phyloP scores from a whole-genome alignment of 2,113 vertebrate genomes.

The Larimichthys crocea region DNA sequence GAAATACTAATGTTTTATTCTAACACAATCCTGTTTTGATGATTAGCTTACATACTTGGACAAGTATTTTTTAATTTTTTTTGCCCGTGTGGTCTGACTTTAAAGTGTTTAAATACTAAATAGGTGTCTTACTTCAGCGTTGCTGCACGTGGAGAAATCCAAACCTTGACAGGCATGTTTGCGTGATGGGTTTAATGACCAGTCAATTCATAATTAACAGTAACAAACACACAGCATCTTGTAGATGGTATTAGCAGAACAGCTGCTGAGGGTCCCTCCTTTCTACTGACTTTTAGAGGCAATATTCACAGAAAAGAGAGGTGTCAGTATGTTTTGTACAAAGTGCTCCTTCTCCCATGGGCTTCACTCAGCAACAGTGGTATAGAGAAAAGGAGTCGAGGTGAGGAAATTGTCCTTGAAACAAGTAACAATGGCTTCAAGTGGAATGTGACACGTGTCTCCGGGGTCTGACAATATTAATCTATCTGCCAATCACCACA shows the following conservation, averaged over 20 bases:
- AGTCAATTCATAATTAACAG: slow-evolving; percentile 8
- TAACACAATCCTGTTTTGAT: not conserved
- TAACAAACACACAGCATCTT: slow-evolving; percentile 26
- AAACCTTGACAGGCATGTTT: not conserved
- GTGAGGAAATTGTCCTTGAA: slow-evolving; percentile 80
- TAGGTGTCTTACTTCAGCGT: not conserved
- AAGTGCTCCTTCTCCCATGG: slow-evolving; percentile 24
- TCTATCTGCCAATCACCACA: slow-evolving; percentile 86
- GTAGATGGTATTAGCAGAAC: not conserved
- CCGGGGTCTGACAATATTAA: slow-evolving; percentile 84
- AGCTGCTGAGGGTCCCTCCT: not conserved
- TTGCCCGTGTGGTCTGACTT: too few species aligned
- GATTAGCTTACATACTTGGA: not conserved
- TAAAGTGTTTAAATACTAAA: not conserved
- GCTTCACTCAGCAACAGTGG: slow-evolving; percentile 23
- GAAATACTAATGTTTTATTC: not conserved
- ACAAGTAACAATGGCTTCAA: slow-evolving; percentile 76
- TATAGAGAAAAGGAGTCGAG: slow-evolving; percentile 24
- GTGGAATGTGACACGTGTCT: slow-evolving; percentile 79
- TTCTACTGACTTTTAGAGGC: not conserved
- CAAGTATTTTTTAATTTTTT: not conserved
- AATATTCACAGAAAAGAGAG: slow-evolving; percentile 16
- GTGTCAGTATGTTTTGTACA: slow-evolving; percentile 39
- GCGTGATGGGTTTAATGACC: not conserved
- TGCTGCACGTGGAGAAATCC: not conserved